Conservation (phyloP, 2,113 vertebrate genomes). For the Rhinoptilus africanus region DNA sequence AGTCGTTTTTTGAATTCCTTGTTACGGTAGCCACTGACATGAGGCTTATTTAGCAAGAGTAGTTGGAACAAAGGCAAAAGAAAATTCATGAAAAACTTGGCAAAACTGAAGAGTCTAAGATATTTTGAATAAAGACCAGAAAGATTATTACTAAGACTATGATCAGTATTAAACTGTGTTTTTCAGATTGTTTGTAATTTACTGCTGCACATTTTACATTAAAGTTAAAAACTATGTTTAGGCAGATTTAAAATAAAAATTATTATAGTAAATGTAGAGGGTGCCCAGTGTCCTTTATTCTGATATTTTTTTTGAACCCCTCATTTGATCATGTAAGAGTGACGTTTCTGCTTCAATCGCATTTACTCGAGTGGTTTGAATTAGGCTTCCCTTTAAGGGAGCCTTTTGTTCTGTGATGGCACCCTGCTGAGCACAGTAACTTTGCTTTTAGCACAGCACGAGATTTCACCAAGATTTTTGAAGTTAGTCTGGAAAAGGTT, state of each 20-base stretch:
- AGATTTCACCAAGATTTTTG: constrained; percentile 6
- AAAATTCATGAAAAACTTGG: neutral
- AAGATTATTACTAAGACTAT: neutral
- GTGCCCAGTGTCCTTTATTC: neutral
- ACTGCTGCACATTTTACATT: neutral
- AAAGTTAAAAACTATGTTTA: neutral
- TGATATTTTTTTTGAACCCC: neutral
- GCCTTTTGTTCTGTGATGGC: constrained; percentile 28
- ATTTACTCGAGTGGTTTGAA: neutral
- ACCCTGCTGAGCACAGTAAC: neutral
- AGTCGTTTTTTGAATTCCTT: neutral
- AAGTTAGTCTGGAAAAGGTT: neutral
- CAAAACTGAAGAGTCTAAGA: neutral
- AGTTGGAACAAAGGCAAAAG: neutral
- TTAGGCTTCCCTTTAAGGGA: constrained; percentile 1
- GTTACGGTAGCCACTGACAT: neutral
- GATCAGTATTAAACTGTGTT: neutral
- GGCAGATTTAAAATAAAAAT: neutral
- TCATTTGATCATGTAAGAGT: constrained; percentile 29
- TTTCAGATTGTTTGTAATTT: neutral
- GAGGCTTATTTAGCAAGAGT: neutral
- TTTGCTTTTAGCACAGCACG: constrained; percentile 39
- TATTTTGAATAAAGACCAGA: neutral
- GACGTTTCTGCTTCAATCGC: neutral
- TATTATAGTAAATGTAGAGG: neutral